Base-by-base conservation (phyloP, 2,888 invertebrate genomes). In the Tanaodytes sp. region DNA sequence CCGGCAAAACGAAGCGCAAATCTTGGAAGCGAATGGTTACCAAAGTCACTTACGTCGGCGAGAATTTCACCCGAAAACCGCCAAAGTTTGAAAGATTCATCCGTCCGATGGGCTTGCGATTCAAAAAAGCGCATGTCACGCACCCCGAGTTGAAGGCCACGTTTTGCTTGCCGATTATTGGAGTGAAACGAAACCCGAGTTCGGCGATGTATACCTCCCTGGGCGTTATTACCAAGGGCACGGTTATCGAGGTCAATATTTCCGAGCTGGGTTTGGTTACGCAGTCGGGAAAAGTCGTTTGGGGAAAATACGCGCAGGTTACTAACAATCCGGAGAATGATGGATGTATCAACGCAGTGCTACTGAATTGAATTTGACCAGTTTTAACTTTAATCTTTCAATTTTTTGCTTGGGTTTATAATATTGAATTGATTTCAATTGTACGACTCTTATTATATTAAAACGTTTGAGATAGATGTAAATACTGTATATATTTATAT, bases 1-100 rank as follows among this genome's bases (percentile, higher is more conserved):
- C 93, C 2, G 98, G 98, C 31, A 98, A 98, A 86, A 88, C 95
- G 0, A 95, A 92, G 83, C 87, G 97, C 58, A 99, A 99, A 87
- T 96, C 95, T 0, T 99, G 99, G 99, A 99, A 99, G 82, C 88
- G 99, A 63, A 98, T 99, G 97, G 98, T 99, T 0, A 99, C 98
- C 0, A 99, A 98, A 88, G 97, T 97, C 0, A 95, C 95, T 46
- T 99, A 91, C 86, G 99, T 99, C 2, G 98, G 98, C 0, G 99
- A 99, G 83, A 95, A 94, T 61, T 99, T 99, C 83, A 99, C 99
- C 1, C 89, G 99, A 37, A 99, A 99, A 87, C 99, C 99, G 15
- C 99, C 98, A 0, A 99, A 99, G 85, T 99, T 96, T 87, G 99
- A 99, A 83, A 89, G 99, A 65, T 99, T 99, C 82, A 98, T 99